Evolutionary conservation across 2,797 vertebrate genomes (phyloP).

Genomic region (Danio choprae): DNA sequence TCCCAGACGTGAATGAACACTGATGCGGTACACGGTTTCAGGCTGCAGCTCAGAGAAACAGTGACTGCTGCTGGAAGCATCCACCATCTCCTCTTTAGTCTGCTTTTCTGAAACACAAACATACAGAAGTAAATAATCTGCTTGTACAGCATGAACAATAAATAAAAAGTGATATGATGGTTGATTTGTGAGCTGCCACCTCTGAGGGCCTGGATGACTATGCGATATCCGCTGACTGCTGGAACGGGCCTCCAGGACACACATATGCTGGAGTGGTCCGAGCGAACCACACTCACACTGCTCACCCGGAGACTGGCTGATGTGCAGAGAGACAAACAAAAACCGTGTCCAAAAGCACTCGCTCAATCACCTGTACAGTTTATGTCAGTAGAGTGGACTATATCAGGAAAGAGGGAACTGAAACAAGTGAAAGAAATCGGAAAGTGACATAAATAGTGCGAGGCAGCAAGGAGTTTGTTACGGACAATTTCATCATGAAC

Average conservation of each 20-base stretch:
- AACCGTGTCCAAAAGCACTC: neutral
- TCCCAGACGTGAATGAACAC: slow-evolving; percentile 76
- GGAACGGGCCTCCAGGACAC: slow-evolving; percentile 80
- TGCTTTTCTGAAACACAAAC: slow-evolving; percentile 70
- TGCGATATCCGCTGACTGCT: slow-evolving; percentile 75
- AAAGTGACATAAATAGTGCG: no score
- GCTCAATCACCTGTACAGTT: no score
- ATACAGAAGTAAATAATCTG: slow-evolving; percentile 3
- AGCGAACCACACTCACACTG: slow-evolving; percentile 79
- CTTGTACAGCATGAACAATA: neutral
- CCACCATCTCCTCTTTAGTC: slow-evolving; percentile 69
- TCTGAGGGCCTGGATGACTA: slow-evolving; percentile 79
- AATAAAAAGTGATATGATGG: neutral
- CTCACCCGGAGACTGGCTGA: slow-evolving; percentile 81
- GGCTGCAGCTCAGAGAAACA: slow-evolving; percentile 79
- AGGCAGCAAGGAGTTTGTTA: no score
- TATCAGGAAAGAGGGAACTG: no score
- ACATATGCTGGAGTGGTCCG: slow-evolving; percentile 81
- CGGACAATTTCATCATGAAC: no score
- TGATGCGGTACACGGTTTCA: slow-evolving; percentile 80
- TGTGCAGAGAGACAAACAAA: slow-evolving; percentile 20
- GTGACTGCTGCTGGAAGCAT: slow-evolving; percentile 74
- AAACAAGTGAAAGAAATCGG: no score
- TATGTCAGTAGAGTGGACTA: no score
- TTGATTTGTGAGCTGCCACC: slow-evolving; percentile 63